A percentile compares a stretch with the other conserved stretches of the same genome.
phyloP scores from a whole-genome alignment of 2,113 vertebrate species.

The Elaphurus davidianus region DNA sequence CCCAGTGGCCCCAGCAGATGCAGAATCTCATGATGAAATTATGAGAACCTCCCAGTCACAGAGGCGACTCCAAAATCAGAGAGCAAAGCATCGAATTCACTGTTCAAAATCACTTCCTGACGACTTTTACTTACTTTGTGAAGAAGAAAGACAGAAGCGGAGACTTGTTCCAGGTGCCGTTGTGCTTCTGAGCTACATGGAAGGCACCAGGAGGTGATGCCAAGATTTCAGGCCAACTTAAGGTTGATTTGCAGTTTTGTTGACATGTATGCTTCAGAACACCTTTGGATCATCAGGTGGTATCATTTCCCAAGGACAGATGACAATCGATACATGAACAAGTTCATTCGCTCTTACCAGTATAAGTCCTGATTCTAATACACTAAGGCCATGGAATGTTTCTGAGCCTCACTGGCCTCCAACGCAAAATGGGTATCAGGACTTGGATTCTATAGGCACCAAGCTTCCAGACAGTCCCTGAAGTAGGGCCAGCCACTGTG shows the following conservation, averaged over 20 bases:
- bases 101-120: conserved; percentile 41
- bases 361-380: neutral
- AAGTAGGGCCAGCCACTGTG: neutral
- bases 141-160: neutral
- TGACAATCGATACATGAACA: neutral
- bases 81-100: conserved; percentile 2
- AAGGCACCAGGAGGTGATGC: conserved; percentile 35
- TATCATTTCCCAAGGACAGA: neutral
- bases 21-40: neutral
- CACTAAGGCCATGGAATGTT: neutral
- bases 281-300: neutral
- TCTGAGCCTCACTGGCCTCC: neutral
- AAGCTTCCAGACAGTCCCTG: neutral
- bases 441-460: neutral
- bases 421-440: neutral
- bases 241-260: neutral
- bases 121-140: conserved; percentile 53
- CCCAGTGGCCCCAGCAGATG: neutral
- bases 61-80: neutral
- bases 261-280: neutral
- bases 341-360: neutral
- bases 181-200: conserved; percentile 9
- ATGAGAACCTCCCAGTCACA: neutral
- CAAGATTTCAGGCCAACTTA: conserved; percentile 53
- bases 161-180: neutral